These are phyloP conservation scores for Procambarus clarkii DNA, from an alignment of 1,140 invertebrate species.

Conservation along the genomic window DNA sequence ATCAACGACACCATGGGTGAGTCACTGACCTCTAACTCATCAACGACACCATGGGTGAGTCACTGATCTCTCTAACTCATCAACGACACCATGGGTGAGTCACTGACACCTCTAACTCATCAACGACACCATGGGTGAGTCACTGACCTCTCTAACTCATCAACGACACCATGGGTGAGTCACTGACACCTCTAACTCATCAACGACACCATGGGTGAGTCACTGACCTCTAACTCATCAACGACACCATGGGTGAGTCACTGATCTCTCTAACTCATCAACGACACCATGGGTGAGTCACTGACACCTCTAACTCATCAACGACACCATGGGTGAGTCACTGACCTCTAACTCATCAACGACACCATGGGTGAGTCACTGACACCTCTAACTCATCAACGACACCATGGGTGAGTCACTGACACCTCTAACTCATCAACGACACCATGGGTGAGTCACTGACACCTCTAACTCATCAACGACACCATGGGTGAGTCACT, in stretches of 20 bases:
- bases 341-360: constrained; percentile 82
- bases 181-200: constrained; percentile 81
- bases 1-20: constrained; percentile 90
- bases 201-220: constrained; percentile 87
- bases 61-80: constrained; percentile 82
- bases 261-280: constrained; percentile 82
- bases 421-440: constrained; percentile 82
- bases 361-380: constrained; percentile 85
- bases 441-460: constrained; percentile 85
- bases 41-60: constrained; percentile 87
- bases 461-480: constrained; percentile 83
- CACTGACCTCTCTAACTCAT: constrained; percentile 82
- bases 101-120: constrained; percentile 81
- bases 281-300: constrained; percentile 86
- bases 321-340: constrained; percentile 86
- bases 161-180: constrained; percentile 87
- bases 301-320: constrained; percentile 83
- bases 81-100: constrained; percentile 87
- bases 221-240: constrained; percentile 82
- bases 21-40: constrained; percentile 81
- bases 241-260: constrained; percentile 86
- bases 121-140: constrained; percentile 87
- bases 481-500: constrained; percentile 85
- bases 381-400: constrained; percentile 83
- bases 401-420: constrained; percentile 85